These are phyloP conservation scores for Phycodurus eques DNA, from an alignment of 2,113 vertebrate genomes.

Conservation along the genomic window DNA sequence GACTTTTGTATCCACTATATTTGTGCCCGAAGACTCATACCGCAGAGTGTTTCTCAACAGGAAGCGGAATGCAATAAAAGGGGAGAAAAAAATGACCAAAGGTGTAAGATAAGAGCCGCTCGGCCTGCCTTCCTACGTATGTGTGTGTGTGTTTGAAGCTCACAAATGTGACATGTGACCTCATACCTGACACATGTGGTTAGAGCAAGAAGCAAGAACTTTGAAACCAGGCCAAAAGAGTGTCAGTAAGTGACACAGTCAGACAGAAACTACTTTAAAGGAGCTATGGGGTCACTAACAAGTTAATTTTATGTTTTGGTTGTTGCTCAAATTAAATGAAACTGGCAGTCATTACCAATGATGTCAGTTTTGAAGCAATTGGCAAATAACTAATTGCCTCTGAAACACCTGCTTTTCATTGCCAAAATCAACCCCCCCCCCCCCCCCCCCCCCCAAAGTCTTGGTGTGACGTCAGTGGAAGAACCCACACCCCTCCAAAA, in stretches of 20 bases:
- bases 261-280: background rate
- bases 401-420: no score
- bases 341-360: no score
- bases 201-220: conserved; percentile 2
- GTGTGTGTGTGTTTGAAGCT: background rate
- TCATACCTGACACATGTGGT: conserved; percentile 28
- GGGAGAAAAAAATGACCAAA: conserved; percentile 41
- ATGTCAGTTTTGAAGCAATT: no score
- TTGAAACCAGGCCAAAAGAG: conserved; percentile 7
- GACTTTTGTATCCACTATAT: background rate
- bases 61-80: conserved; percentile 61
- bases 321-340: no score
- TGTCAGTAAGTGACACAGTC: background rate
- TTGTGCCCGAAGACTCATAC: background rate
- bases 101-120: conserved; percentile 60
- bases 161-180: conserved; percentile 11
- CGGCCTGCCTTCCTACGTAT: background rate
- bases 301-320: no score
- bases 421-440: no score
- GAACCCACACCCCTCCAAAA: no score
- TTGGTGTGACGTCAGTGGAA: no score
- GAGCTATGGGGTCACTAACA: no score
- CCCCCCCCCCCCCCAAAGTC: no score
- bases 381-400: no score
- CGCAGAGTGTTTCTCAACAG: conserved; percentile 61